Evolutionary conservation across 2,113 vertebrate genomes (phyloP).

Genomic region (Polyodon spathula): DNA sequence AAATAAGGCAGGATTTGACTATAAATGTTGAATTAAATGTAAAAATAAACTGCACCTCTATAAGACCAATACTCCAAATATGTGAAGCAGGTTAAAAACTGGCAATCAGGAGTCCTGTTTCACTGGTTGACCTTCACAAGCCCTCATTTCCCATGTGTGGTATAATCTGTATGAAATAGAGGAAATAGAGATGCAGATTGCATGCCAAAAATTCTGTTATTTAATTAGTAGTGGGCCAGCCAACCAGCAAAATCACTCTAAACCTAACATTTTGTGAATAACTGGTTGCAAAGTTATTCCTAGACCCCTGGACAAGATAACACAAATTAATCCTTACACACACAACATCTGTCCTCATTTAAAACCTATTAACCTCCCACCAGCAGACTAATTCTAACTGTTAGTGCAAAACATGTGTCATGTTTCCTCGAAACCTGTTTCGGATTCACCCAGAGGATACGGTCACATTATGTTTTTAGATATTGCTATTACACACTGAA

Average conservation of each 20-base stretch:
- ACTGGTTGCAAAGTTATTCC: background rate
- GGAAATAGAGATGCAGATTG: background rate
- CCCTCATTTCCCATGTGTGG: background rate
- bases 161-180: background rate
- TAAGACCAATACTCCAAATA: no score
- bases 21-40: no score
- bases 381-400: background rate
- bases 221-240: background rate
- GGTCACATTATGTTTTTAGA: background rate
- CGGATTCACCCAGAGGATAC: background rate
- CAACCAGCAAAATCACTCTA: background rate
- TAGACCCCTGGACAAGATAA: background rate
- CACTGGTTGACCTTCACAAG: conserved; percentile 15
- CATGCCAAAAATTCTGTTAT: background rate
- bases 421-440: background rate
- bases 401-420: background rate
- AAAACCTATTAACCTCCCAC: conserved; percentile 35
- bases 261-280: background rate
- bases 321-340: background rate
- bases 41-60: no score
- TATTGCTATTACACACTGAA: background rate
- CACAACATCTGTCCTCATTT: conserved; percentile 27
- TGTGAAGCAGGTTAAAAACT: conserved; percentile 4
- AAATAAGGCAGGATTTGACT: no score
- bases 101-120: conserved; percentile 21